Conservation (phyloP, 2,797 vertebrate species). For the Erithacus rubecula region DNA sequence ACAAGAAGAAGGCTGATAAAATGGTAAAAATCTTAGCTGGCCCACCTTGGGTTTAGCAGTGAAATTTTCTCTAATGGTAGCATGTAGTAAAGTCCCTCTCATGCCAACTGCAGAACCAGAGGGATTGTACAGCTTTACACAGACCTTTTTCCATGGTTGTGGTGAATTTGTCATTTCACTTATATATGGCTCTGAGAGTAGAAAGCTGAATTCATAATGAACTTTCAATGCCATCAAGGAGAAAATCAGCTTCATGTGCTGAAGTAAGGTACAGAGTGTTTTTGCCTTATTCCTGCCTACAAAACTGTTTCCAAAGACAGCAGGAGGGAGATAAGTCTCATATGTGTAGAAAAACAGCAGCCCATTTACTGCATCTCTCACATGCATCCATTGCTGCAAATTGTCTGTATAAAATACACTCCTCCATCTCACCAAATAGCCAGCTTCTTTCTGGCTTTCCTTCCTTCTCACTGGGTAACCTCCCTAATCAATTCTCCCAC, state of each 20-base stretch:
- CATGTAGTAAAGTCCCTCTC: not conserved
- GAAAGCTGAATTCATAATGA: slow-evolving; percentile 40
- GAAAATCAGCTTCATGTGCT: slow-evolving; percentile 14
- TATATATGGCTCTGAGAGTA: slow-evolving; percentile 31
- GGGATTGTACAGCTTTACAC: not conserved
- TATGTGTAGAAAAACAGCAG: not conserved
- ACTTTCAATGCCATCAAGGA: slow-evolving; percentile 17
- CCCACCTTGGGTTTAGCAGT: not conserved
- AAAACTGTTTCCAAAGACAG: not conserved
- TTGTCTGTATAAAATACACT: not conserved
- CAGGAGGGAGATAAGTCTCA: not conserved
- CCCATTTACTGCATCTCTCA: not conserved
- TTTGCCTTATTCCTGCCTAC: not conserved
- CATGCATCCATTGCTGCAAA: not conserved
- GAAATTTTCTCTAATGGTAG: not conserved
- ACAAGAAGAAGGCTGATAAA: not conserved
- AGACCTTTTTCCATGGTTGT: not conserved
- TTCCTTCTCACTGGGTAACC: not conserved
- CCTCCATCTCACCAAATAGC: not conserved
- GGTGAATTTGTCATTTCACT: slow-evolving; percentile 9
- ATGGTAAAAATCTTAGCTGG: not conserved
- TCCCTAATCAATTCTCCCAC: not conserved
- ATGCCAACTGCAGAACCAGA: not conserved
- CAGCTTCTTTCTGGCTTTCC: not conserved
- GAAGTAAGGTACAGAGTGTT: not conserved